Percentiles rank a stretch among this genome's conserved stretches.
These are phyloP conservation scores for Vespertilio murinus DNA, from an alignment of 2,797 vertebrate genomes.

Conservation along the genomic window DNA sequence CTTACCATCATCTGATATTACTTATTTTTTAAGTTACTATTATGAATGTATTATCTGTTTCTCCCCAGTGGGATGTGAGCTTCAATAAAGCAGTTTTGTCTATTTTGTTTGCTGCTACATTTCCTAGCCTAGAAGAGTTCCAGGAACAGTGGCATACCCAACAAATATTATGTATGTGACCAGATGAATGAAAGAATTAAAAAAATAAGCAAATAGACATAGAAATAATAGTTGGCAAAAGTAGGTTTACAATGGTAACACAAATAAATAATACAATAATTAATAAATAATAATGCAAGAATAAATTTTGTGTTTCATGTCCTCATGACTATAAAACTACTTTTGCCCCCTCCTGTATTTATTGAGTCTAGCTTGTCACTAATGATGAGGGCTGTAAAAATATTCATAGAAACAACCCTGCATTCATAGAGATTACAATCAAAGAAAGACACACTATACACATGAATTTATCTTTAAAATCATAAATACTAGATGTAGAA, in stretches of 20 bases:
- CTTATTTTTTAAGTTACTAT: background rate
- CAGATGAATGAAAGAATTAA: background rate
- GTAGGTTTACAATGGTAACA: background rate
- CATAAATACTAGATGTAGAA: background rate
- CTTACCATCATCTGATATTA: background rate
- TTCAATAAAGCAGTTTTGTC: background rate
- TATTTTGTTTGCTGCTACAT: background rate
- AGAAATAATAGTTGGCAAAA: background rate
- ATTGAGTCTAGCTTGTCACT: background rate
- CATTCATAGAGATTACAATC: background rate
- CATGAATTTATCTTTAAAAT: background rate
- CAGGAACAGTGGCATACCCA: background rate
- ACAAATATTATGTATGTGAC: background rate
- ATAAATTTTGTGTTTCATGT: background rate
- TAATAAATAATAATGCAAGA: background rate
- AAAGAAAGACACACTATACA: background rate
- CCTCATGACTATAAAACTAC: background rate
- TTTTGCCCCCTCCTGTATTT: background rate
- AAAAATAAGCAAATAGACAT: background rate
- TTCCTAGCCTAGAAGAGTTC: background rate
- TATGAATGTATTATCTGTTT: background rate
- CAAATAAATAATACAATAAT: background rate
- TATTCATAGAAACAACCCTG: background rate
- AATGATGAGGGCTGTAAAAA: background rate
- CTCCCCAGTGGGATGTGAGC: background rate